Evolutionary conservation across 2,888 invertebrate genomes (phyloP).

Genomic region (Urechis unicinctus): DNA sequence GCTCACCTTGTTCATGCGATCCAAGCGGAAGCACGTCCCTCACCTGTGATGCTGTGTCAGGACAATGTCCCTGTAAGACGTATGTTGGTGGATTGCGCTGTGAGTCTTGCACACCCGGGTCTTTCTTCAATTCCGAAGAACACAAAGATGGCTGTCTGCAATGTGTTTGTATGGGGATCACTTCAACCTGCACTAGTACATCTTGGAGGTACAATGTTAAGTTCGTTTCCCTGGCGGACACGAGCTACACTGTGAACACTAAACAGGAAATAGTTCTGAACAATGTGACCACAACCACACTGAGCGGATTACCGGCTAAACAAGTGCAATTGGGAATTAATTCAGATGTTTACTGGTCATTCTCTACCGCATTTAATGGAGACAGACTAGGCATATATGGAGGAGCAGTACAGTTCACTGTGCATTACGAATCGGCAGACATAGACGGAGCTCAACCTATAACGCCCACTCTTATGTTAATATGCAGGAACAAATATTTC

Average conservation of each 20-base stretch:
- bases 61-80: constrained; percentile 24
- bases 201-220: neutral
- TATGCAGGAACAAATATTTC: constrained; percentile 2
- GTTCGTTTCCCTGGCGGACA: neutral
- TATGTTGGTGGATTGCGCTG: constrained; percentile 18
- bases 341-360: constrained; percentile 10
- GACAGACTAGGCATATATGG: constrained; percentile 23
- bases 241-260: neutral
- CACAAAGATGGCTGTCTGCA: constrained; percentile 22
- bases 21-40: constrained; percentile 11
- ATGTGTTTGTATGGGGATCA: constrained; percentile 27
- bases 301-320: neutral
- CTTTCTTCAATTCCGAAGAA: constrained; percentile 14
- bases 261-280: constrained; percentile 1
- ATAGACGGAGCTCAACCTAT: constrained; percentile 3
- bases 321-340: neutral
- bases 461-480: constrained; percentile 6
- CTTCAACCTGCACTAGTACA: constrained; percentile 17
- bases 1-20: constrained; percentile 13
- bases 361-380: constrained; percentile 8
- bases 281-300: neutral
- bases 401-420: constrained; percentile 4
- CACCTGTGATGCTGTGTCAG: constrained; percentile 18
- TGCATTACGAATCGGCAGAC: constrained; percentile 7
- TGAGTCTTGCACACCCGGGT: constrained; percentile 17